phyloP scores from a whole-genome alignment of 2,797 vertebrate genomes.

The Malacoraja senta region DNA sequence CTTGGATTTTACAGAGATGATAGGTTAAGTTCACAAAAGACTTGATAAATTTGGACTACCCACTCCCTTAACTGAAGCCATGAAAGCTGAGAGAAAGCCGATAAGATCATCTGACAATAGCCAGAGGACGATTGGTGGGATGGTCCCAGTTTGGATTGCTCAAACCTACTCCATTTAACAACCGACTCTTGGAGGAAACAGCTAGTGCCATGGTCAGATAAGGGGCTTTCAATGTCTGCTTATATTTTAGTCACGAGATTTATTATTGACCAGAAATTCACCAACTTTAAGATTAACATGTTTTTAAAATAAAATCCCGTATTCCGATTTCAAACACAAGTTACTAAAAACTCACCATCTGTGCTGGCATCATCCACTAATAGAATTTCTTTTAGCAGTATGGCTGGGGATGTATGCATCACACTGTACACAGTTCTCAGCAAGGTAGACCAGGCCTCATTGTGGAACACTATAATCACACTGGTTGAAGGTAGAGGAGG shows the following conservation, averaged over 20 bases:
- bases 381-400: constrained; percentile 79
- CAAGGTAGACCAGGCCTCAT: constrained; percentile 90
- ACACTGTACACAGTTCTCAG: constrained; percentile 85
- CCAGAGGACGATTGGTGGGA: neutral
- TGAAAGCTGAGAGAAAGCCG: neutral
- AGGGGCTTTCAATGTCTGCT: neutral
- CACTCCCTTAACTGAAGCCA: neutral
- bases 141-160: neutral
- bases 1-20: constrained; percentile 1
- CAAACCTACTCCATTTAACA: neutral
- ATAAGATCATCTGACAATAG: neutral
- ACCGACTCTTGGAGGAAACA: neutral
- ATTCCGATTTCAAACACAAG: neutral
- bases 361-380: constrained; percentile 86
- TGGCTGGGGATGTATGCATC: constrained; percentile 72
- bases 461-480: constrained; percentile 88
- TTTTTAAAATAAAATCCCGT: neutral
- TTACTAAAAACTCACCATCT: constrained; percentile 57
- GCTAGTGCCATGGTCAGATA: neutral
- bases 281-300: neutral
- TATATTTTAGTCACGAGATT: neutral
- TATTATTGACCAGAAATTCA: neutral
- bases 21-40: neutral
- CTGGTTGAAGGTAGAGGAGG: constrained; percentile 79
- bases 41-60: neutral